Conservation (phyloP, 1,140 invertebrate genomes). For the Cryptotermes secundus region DNA sequence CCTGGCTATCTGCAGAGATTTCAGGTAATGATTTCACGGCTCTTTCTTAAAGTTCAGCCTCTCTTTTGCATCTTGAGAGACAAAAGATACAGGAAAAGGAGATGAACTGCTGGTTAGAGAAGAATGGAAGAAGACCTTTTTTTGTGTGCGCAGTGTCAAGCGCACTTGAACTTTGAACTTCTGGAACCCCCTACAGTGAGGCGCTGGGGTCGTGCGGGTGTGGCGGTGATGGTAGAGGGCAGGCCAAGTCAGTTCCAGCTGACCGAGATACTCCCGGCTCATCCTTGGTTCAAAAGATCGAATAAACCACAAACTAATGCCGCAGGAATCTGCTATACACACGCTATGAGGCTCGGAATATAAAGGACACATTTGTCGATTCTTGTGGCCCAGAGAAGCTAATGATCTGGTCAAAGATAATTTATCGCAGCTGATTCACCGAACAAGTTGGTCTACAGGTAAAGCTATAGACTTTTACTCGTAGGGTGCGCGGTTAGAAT, state of each 20-base stretch:
- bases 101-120: not conserved
- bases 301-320: not conserved
- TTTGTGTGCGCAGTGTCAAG: not conserved
- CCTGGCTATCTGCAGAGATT: not conserved
- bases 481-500: too few species aligned
- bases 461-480: too few species aligned
- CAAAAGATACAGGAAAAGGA: not conserved
- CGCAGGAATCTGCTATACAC: not conserved
- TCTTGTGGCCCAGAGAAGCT: too few species aligned
- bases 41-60: not conserved
- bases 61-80: not conserved
- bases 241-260: not conserved
- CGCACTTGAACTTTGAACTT: slow-evolving; percentile 2
- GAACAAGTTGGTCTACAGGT: too few species aligned
- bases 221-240: slow-evolving; percentile 14
- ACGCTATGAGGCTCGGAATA: not conserved
- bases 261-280: not conserved
- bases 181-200: not conserved
- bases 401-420: too few species aligned
- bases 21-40: not conserved
- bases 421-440: too few species aligned
- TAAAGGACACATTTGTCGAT: too few species aligned
- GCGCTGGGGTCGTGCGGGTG: not conserved
- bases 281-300: not conserved
- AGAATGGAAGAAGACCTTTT: not conserved